Percentiles rank a stretch among this genome's conserved stretches.
phyloP scores from a whole-genome alignment of 2,888 invertebrate genomes.

The Drosophila barbarae region DNA sequence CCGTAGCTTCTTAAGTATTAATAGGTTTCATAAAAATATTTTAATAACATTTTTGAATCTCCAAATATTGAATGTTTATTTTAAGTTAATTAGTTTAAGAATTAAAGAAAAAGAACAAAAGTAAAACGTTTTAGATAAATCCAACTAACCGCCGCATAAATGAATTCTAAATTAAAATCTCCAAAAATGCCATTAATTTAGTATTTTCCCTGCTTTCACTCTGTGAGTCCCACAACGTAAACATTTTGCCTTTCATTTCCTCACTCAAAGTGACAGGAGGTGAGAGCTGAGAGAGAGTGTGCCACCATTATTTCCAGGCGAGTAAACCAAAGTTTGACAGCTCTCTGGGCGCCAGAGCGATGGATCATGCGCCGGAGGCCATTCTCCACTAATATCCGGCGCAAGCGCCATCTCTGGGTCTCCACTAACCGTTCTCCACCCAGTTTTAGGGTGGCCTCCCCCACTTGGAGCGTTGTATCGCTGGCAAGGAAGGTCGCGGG shows the following conservation, averaged over 20 bases:
- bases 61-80: accelerated
- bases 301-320: constrained; percentile 27
- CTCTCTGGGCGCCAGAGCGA: constrained; percentile 14
- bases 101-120: background rate
- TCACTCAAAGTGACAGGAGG: constrained; percentile 24
- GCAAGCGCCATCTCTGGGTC: constrained; percentile 36
- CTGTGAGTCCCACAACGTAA: constrained; percentile 66
- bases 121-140: background rate
- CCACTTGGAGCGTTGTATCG: constrained; percentile 2
- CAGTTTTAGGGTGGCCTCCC: constrained; percentile 16
- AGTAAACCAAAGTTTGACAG: constrained; percentile 20
- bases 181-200: background rate
- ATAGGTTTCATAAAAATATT: background rate
- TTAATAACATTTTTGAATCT: too few relatives aligned
- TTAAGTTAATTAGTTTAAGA: background rate
- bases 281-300: constrained; percentile 20
- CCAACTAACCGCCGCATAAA: background rate
- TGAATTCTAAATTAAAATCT: background rate
- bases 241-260: constrained; percentile 55
- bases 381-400: constrained; percentile 33
- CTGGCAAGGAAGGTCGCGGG: constrained; percentile 36
- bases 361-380: constrained; percentile 19
- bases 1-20: background rate
- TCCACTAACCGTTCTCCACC: constrained; percentile 10
- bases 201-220: background rate